phyloP scores from a whole-genome alignment of 2,797 vertebrate genomes.

The Spinus pinus region DNA sequence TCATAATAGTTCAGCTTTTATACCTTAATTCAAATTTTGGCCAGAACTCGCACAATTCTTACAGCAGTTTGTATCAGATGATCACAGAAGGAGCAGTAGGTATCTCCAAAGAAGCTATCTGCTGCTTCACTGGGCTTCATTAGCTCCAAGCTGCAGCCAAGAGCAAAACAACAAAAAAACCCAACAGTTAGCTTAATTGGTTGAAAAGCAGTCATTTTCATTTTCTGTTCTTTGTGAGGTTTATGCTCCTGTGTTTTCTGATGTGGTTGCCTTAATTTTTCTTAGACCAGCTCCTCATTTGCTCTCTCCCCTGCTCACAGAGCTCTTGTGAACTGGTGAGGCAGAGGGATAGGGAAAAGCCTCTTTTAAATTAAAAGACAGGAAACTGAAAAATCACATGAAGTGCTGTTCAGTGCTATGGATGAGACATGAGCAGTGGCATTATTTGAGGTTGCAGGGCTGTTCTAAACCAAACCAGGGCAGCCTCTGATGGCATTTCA shows the following conservation, averaged over 20 bases:
- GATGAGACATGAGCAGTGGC: neutral
- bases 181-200: neutral
- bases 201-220: constrained; percentile 22
- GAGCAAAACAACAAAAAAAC: neutral
- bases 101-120: neutral
- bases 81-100: neutral
- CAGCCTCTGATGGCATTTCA: neutral
- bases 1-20: neutral
- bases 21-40: neutral
- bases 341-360: neutral
- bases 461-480: neutral
- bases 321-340: neutral
- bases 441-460: neutral
- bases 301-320: neutral
- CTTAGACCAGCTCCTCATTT: neutral
- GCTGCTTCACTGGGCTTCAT: neutral
- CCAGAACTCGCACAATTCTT: neutral
- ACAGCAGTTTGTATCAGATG: neutral
- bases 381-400: neutral
- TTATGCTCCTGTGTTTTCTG: constrained; percentile 30
- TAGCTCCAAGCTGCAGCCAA: neutral
- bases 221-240: constrained; percentile 32
- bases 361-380: neutral
- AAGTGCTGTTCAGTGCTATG: neutral
- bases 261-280: constrained; percentile 54